Evolutionary conservation across 2,797 vertebrate genomes (phyloP), one percentile per base, ranked within the genome.

Genomic region (Clamator glandarius): DNA sequence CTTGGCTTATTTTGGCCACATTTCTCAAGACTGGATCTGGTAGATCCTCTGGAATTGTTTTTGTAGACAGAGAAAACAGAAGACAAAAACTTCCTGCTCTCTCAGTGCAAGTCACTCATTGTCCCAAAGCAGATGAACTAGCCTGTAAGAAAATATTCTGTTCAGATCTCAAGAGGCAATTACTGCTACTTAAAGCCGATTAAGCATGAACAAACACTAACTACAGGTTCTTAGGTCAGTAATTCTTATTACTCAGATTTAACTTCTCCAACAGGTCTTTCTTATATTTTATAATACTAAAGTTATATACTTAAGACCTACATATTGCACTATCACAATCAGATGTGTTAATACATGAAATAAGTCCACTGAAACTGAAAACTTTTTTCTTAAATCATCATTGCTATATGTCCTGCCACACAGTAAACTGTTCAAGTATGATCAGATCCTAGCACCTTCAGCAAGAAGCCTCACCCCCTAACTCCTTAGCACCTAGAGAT

Each of bases 231-330:
- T 90, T 62, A 88, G 66, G 79, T 85, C 58, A 72, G 87, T 88
- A 91, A 84, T 85, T 92, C 84, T 61, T 81, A 87, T 80, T 48
- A 93, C 68, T 90, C 94, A 91, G 82, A 93, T 90, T 94, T 87
- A 96, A 91, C 91, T 81, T 62, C 89, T 36, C 62, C 58, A 86
- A 91, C 92, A 91, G 72, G 92, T 96, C 79, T 46, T 57, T 89
- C 87, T 78, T 68, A 78, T 15, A 48, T 83, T 92, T 93, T 92
- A 89, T 61, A 85, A 77, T 63, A 63, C 33, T 52, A 80, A 93
- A 35, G 44, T 62, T 80, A 87, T 52, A 28, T 58, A 57, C 46
- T 74, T 63, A 61, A 70, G 88, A 62, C n/a, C 48, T 93, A 69
- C 92, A 93, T 3, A 70, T 36, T 79, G 39, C 59, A 58, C 29